Evolutionary conservation across 1,140 invertebrate genomes (phyloP), one percentile per base, ranked within the genome.

Genomic region (Bradynema listronoti): DNA sequence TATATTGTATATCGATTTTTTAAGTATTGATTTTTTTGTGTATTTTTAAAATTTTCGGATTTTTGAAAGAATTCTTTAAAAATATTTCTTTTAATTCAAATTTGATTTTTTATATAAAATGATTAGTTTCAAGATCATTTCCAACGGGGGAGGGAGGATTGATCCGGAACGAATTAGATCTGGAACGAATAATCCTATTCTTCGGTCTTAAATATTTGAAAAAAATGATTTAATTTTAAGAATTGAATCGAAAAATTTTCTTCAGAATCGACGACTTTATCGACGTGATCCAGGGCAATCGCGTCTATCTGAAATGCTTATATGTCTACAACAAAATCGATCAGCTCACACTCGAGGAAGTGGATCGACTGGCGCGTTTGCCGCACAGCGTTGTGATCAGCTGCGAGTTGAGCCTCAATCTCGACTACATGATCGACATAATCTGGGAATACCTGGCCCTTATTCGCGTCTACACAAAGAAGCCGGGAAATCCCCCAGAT

Each of bases 361-460:
- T 99, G 4, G 90, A 98, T 81, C 83, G 89, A 73, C 86, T 98
- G 78, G 94, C 94, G 4, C 83, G 89, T 61, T 84, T 88, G 79
- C 85, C 88, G 0, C 84, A 94, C 79, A 89, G 88, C 69, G 86
- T 97, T 59, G 94, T 99, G 60, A 90, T 98, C 65, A 92, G 92
- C 82, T 99, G 95, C 82, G 96, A 98, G 81, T 93, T 98, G 91
- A 94, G 94, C 78, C 81, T 99, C 9, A 99, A 99, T 82, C 81
- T 99, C 71, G 95, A 99, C 78, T 97, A 87, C 79, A 82, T 99
- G 47, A 78, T 19, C 34, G 49, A 51, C 27, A 19, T 83, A 2
- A 79, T 97, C 4, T 99, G 95, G 95, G 89, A 94, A 77, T 88
- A 90, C 75, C 81, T 99, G 33, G 86, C 88, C 34, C 83, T 99